phyloP scores from a whole-genome alignment of 37 sponge, comb jelly and placozoan species.

The Crambe crambe region DNA sequence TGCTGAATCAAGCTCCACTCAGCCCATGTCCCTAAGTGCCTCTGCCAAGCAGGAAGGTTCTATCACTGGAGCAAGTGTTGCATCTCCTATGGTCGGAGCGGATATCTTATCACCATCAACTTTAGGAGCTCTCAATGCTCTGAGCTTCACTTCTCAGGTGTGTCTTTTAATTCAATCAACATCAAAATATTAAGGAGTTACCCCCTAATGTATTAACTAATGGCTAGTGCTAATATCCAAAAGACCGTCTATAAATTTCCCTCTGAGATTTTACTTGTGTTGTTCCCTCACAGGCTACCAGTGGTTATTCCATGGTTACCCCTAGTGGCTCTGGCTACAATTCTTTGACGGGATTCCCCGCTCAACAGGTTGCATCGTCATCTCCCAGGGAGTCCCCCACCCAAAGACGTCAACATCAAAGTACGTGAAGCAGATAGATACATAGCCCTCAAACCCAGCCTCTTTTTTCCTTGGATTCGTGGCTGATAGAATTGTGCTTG shows the following conservation, averaged over 20 bases:
- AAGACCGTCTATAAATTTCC: neutral
- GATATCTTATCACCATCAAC: conserved; percentile 21
- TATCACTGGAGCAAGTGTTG: neutral
- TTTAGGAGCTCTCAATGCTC: conserved; percentile 34
- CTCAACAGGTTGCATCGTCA: neutral
- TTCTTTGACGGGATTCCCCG: neutral
- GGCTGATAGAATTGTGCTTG: neutral
- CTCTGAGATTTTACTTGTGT: neutral
- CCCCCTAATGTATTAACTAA: neutral
- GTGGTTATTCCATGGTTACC: conserved; percentile 7
- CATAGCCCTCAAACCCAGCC: neutral
- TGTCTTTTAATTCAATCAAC: too few relatives aligned
- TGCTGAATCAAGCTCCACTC: neutral
- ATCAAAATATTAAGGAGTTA: too few relatives aligned
- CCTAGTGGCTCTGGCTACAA: neutral
- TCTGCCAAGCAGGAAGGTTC: neutral
- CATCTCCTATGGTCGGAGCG: neutral
- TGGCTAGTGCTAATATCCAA: neutral
- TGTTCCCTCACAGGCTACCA: neutral
- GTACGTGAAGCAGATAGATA: neutral
- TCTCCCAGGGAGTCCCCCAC: neutral
- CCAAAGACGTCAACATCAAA: neutral
- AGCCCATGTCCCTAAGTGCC: neutral
- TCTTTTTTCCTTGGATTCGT: neutral
- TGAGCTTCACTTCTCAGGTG: conserved; percentile 15